Evolutionary conservation across 2,113 vertebrate species (phyloP).

Genomic region (Rallus limicola): DNA sequence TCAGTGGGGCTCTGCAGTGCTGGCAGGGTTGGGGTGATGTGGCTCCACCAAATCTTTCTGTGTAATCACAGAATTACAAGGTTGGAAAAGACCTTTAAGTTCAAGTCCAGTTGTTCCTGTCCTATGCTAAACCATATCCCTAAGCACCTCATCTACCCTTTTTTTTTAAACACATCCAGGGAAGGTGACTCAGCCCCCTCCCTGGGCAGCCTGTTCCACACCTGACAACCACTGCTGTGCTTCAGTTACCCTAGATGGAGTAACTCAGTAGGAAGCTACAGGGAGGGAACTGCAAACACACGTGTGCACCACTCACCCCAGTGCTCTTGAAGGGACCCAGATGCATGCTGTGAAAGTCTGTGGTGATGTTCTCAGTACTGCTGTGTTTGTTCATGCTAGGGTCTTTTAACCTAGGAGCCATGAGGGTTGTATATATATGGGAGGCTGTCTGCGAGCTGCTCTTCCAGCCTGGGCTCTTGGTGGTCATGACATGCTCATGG

Average conservation of each 20-base stretch:
- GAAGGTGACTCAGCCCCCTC: no score
- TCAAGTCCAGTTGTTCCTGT: no score
- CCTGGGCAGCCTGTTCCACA: no score
- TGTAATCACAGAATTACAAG: background rate
- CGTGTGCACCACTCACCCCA: rapidly evolving
- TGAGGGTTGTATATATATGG: background rate
- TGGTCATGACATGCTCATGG: rapidly evolving
- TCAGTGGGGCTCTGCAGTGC: rapidly evolving
- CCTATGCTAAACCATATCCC: no score
- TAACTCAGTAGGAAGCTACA: background rate
- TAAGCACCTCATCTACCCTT: no score
- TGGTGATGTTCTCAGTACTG: background rate
- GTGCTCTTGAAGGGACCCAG: background rate
- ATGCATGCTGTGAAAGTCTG: background rate
- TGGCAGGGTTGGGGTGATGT: background rate
- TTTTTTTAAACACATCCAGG: no score
- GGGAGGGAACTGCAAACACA: background rate
- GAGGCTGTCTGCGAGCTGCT: background rate
- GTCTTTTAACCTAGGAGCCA: background rate
- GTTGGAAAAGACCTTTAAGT: no score
- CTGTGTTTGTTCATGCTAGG: background rate
- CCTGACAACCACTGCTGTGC: background rate
- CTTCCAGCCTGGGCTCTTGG: background rate
- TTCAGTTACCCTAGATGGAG: background rate
- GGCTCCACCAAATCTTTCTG: background rate